Base-by-base conservation (phyloP, 2,113 vertebrate species). In the Chaetodon auriga region DNA sequence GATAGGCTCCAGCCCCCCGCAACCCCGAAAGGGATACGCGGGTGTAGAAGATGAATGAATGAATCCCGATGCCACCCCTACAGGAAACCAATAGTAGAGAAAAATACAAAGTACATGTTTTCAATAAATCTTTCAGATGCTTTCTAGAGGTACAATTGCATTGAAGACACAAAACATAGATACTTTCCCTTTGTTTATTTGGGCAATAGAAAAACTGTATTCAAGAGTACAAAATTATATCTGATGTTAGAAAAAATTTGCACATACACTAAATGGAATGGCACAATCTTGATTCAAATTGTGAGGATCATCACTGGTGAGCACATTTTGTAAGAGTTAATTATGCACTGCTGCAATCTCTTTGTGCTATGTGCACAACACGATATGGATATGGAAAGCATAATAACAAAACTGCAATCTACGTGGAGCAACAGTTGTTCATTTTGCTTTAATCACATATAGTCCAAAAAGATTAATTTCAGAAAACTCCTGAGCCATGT, bases 141-240 rank as follows among this genome's bases (percentile, higher is more conserved):
- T 14, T 45, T 48, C 7, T 16, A 16, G 5, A 43, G 7, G 1
- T 11, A 51, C 21, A 54, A 48, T 7, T 2, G 3, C 5, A 74
- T 54, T 46, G 25, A 66, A 77, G 23, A 87, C 61, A 63, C 35
- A 35, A 53, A 45, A 69, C 54, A 43, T 16, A 45, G 2, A 65
- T 70, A 21, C 30, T 69, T 88, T 80, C 30, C 65, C 25, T 78
- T 86, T 73, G n/a, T 86, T 86, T 86, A 86, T 88, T 90, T 87
- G 53, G 46, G 62, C 62, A 68, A 65, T 69, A 77, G 38, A 64
- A 71, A 30, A 61, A 68, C 64, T 82, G 75, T 43, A 82, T 89
- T 49, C 86, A 86, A 85, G 54, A 75, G 64, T 84, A 86, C 72
- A 90, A 87, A 90, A 87, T 73, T 15, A 64, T 55, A 75, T 64